A percentile compares a stretch with the other conserved stretches of the same genome.
Conservation (phyloP, 2,113 vertebrate species). For the Notechis scutatus region DNA sequence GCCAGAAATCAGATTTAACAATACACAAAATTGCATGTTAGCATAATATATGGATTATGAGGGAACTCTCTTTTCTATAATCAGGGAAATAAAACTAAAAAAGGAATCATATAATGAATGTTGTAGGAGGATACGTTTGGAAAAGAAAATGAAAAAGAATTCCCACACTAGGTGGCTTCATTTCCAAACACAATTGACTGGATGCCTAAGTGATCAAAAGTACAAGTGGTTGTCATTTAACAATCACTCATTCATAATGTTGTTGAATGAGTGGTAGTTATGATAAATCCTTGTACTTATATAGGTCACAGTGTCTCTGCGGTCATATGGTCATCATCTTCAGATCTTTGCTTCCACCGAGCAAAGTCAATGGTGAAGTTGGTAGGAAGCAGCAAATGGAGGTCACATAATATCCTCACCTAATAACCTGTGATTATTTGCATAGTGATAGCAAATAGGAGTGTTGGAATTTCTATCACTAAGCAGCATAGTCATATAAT, state of each 20-base stretch:
- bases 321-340: too few relatives aligned
- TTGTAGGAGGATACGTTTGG: constrained; percentile 44
- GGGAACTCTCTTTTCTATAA: constrained; percentile 43
- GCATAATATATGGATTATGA: constrained; percentile 55
- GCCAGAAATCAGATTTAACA: background rate
- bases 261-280: constrained; percentile 10
- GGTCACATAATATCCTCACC: too few relatives aligned
- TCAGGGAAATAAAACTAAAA: constrained; percentile 44
- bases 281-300: too few relatives aligned
- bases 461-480: too few relatives aligned
- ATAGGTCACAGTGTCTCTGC: too few relatives aligned
- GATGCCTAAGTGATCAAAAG: constrained; percentile 21
- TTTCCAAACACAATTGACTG: constrained; percentile 35
- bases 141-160: constrained; percentile 35
- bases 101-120: constrained; percentile 24
- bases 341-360: too few relatives aligned
- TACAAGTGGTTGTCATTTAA: too few relatives aligned
- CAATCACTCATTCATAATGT: constrained; percentile 20
- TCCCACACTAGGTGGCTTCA: constrained; percentile 58
- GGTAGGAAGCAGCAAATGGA: too few relatives aligned
- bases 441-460: too few relatives aligned
- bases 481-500: too few relatives aligned
- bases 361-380: too few relatives aligned
- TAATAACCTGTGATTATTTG: too few relatives aligned
- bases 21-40: background rate